Evolutionary conservation across 2,888 invertebrate genomes (phyloP).

Genomic region (Molorchus minor): DNA sequence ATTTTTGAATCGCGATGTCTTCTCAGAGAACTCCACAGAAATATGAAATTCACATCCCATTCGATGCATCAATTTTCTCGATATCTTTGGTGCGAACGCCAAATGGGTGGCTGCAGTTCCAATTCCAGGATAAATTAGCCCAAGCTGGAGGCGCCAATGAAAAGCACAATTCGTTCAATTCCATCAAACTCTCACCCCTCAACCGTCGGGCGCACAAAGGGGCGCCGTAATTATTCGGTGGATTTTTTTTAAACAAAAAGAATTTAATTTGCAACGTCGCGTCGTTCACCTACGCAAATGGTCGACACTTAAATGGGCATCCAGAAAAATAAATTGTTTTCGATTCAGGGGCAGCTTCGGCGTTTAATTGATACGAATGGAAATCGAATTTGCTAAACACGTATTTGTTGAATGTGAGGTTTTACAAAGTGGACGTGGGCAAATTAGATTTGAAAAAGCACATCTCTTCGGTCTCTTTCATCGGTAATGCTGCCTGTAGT

Average conservation of each 20-base stretch:
- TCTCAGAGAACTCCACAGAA: background rate
- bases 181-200: constrained; percentile 9
- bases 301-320: background rate
- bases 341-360: no score
- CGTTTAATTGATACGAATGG: no score
- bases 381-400: no score
- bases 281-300: background rate
- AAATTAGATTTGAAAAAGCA: no score
- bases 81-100: constrained; percentile 4
- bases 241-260: constrained; percentile 14
- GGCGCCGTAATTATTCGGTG: background rate
- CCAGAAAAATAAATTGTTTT: constrained; percentile 7
- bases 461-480: no score
- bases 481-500: no score
- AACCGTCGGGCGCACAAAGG: constrained; percentile 11
- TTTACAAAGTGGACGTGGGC: no score
- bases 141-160: constrained; percentile 2
- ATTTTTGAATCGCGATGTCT: no score
- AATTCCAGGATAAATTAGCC: constrained; percentile 11
- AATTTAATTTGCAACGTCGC: background rate
- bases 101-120: constrained; percentile 1
- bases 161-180: constrained; percentile 17
- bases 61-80: constrained; percentile 11
- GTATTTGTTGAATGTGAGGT: no score
- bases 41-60: background rate